These are phyloP conservation scores for Belonocnema kinseyi DNA, from an alignment of 1,140 invertebrate species.

Conservation along the genomic window DNA sequence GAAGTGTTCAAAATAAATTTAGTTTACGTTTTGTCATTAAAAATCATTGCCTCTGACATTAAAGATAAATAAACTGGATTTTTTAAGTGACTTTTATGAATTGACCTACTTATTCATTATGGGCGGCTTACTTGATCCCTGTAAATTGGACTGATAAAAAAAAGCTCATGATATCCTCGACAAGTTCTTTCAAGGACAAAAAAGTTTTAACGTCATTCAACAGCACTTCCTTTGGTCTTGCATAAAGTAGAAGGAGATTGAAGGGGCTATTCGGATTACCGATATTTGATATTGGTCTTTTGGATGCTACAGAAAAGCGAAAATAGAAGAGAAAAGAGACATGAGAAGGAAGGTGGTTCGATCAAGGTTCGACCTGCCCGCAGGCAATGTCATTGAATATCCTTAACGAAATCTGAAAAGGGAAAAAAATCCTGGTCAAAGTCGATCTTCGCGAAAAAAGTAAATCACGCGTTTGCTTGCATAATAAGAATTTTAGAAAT, in stretches of 20 bases:
- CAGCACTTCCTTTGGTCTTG: background rate
- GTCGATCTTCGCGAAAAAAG: background rate
- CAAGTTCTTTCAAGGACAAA: slow-evolving; percentile 14
- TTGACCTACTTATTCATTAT: slow-evolving; percentile 1
- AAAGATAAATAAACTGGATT: background rate
- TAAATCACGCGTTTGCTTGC: background rate
- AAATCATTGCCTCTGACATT: background rate
- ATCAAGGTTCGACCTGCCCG: slow-evolving; percentile 27
- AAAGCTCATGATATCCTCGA: background rate
- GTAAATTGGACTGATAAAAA: slow-evolving; percentile 4
- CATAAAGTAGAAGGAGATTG: background rate
- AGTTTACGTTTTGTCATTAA: no score
- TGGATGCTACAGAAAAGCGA: slow-evolving; percentile 23
- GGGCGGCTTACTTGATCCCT: slow-evolving; percentile 9
- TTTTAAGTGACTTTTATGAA: background rate
- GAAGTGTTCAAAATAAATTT: no score
- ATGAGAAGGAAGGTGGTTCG: background rate
- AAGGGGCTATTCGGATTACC: slow-evolving; percentile 25
- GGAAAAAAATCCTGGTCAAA: slow-evolving; percentile 13
- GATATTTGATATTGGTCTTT: slow-evolving; percentile 13
- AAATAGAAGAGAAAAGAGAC: background rate
- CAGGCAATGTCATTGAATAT: slow-evolving; percentile 12
- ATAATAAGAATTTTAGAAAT: background rate
- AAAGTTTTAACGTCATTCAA: slow-evolving; percentile 14
- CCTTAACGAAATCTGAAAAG: slow-evolving; percentile 21